phyloP scores from a whole-genome alignment of 2,888 invertebrate genomes.

The Arenicola marina region DNA sequence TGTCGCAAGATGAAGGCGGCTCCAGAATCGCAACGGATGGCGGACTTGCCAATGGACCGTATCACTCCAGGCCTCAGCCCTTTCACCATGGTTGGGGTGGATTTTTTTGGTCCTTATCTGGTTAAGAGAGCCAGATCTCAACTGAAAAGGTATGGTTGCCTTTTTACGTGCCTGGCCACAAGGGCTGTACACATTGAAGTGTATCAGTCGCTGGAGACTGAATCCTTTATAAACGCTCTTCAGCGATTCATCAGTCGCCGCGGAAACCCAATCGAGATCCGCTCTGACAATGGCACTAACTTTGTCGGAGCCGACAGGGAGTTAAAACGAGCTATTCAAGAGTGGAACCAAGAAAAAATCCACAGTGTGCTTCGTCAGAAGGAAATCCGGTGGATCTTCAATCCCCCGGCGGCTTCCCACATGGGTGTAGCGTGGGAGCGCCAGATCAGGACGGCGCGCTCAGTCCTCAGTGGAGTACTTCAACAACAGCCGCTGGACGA shows the following conservation, averaged over 20 bases:
- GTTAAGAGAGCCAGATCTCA: not conserved
- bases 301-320: not conserved
- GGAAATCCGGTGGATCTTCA: not conserved
- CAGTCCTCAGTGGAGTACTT: not conserved
- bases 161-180: not conserved
- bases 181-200: not conserved
- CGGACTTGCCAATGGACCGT: not conserved
- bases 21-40: not conserved
- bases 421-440: not conserved
- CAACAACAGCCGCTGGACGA: not conserved
- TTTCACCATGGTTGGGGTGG: not conserved
- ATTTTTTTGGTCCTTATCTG: not conserved
- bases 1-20: not conserved
- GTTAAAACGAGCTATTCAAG: not conserved
- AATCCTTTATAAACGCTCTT: not conserved
- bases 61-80: not conserved
- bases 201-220: not conserved
- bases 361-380: not conserved
- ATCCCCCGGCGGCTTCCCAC: constrained; percentile 3
- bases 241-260: not conserved
- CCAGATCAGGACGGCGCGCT: not conserved
- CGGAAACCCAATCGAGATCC: not conserved
- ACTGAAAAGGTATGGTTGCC: not conserved
- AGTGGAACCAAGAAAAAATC: not conserved
- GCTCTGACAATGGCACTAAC: constrained; percentile 2